These are phyloP conservation scores for Zootoca vivipara DNA, from an alignment of 2,113 vertebrate species.

Conservation along the genomic window DNA sequence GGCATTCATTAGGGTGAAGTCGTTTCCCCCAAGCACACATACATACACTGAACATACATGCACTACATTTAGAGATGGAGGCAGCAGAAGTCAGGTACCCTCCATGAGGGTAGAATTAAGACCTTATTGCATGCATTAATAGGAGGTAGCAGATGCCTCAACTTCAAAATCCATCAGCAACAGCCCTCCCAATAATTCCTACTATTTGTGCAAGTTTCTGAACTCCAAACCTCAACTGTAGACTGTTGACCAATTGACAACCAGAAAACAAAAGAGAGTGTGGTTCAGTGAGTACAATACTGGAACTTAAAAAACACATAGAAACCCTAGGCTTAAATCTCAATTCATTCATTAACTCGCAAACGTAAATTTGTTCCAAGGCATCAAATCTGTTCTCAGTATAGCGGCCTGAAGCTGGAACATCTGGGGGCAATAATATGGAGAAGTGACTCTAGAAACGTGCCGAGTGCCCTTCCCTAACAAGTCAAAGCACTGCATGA, in stretches of 20 bases:
- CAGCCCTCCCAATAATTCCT: not conserved
- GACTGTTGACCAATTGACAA: not conserved
- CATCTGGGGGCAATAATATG: not conserved
- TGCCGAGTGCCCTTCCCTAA: not conserved
- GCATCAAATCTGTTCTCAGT: not conserved
- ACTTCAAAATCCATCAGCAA: not conserved
- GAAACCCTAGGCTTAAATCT: not conserved
- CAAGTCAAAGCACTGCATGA: not conserved
- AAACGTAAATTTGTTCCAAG: not conserved
- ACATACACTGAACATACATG: not conserved
- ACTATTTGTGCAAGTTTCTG: not conserved
- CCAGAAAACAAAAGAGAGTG: not conserved
- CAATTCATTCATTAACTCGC: not conserved
- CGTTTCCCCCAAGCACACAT: not conserved
- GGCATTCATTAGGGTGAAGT: not conserved
- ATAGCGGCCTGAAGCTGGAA: not conserved
- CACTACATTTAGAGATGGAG: no score
- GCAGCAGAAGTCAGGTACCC: not conserved
- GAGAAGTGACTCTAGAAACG: not conserved
- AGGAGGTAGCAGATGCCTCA: not conserved
- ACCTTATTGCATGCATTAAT: not conserved
- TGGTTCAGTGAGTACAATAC: no score
- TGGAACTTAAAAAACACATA: not conserved
- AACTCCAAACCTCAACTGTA: not conserved
- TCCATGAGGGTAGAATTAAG: not conserved